Evolutionary conservation across 2,888 invertebrate genomes (phyloP), one percentile per base, ranked within the genome.

Genomic region (Protodeltote pygarga): DNA sequence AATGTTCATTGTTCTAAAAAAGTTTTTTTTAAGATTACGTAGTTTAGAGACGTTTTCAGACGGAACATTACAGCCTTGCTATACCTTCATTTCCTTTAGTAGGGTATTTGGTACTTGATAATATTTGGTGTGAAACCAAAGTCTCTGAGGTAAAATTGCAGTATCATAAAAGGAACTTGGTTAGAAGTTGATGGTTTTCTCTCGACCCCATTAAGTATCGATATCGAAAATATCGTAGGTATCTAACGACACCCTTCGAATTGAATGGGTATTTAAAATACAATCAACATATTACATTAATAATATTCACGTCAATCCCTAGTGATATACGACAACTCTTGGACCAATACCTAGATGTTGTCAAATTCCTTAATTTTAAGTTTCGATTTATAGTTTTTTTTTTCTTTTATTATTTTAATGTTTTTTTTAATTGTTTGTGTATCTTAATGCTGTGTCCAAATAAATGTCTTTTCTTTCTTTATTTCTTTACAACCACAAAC

Each of bases 41-140:
- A 42, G 52, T 40, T 37, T 32, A 1, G n/a, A 42, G 38, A 41
- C 44, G 29, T 32, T 31, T 32, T 38, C 17, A 5, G 37, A 21
- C 20, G 40, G 25, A 10, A 23, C 5, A 27, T 38, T 16, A 32
- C 23, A 23, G 17, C 28, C 19, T n/a, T 29, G 35, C 24, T 9
- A 35, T 45, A 10, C 40, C 37, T 49, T 31, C 17, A 54, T 39
- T 48, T 45, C 32, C 39, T 65, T 33, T 42, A 16, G 21, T 32
- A 5, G 28, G 35, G 11, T 9, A 13, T 21, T 58, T 6, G 9
- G 10, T n/a, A 32, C 20, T 9, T 32, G 23, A 27, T 25, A n/a
- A 14, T 40, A 28, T 2, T 41, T 13, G 27, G 6, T 35, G 29
- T 46, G 13, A 25, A 10, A 17, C 20, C 10, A 28, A 27, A 40